Evolutionary conservation across 2,797 vertebrate genomes (phyloP).

Genomic region (Gymnopithys bicolor): DNA sequence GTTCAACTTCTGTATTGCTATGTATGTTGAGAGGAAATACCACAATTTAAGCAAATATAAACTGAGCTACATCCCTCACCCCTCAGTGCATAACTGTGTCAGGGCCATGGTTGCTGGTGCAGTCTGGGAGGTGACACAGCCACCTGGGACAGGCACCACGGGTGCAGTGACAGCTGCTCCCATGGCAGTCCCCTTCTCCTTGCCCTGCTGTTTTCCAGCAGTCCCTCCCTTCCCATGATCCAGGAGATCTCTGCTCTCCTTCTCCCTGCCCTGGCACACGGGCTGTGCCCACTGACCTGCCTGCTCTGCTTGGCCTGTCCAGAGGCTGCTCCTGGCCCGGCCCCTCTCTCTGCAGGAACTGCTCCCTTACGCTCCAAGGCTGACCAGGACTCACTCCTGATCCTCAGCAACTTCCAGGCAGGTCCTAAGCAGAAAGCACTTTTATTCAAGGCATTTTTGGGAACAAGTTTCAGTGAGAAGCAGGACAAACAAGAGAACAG

Average conservation of each 20-base stretch:
- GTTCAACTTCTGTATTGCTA: neutral
- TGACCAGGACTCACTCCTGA: neutral
- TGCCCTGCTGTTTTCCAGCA: neutral
- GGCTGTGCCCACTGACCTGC: neutral
- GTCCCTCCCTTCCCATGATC: neutral
- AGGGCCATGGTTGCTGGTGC: neutral
- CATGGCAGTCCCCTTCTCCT: neutral
- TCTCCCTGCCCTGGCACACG: neutral
- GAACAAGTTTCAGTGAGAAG: neutral
- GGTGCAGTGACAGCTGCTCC: neutral
- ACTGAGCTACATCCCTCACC: neutral
- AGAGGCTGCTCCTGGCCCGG: neutral
- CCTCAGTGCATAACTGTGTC: neutral
- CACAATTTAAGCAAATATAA: neutral
- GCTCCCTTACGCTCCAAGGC: neutral
- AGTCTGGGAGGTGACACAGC: rapidly evolving
- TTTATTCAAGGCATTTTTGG: neutral
- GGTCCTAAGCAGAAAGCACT: neutral
- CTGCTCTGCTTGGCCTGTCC: neutral
- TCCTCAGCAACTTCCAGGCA: neutral
- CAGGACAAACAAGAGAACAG: neutral
- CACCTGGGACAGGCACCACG: rapidly evolving
- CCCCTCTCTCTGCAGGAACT: neutral
- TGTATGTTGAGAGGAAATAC: neutral
- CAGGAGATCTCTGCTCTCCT: neutral